Percentiles rank a stretch among this genome's conserved stretches.
Evolutionary conservation across 2,797 vertebrate genomes (phyloP).

Genomic region (Percopsis omiscomaycus): DNA sequence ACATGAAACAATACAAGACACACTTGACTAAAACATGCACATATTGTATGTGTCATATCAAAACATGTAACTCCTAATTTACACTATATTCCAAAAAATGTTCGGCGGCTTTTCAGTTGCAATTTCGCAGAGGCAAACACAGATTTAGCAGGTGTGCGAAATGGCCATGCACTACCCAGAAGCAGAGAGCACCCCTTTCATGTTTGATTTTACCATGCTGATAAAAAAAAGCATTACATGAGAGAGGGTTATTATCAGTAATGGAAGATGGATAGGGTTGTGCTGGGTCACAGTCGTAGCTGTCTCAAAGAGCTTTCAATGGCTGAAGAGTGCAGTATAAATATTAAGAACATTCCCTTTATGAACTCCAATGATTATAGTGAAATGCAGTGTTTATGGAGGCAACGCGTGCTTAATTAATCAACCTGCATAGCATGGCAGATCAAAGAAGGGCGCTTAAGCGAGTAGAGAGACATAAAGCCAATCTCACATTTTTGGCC

Average conservation of each 20-base stretch:
- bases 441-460: background rate
- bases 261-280: slow-evolving; percentile 3
- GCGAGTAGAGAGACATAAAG: background rate
- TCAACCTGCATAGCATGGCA: background rate
- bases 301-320: background rate
- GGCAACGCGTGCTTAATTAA: slow-evolving; percentile 2
- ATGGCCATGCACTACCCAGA: background rate
- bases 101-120: background rate
- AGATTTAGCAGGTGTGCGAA: slow-evolving; percentile 16
- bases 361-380: background rate
- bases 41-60: slow-evolving; percentile 38
- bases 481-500: background rate
- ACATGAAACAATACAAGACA: too few relatives aligned
- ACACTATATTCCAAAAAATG: background rate
- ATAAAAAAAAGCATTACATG: background rate
- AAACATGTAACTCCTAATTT: background rate
- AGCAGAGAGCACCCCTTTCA: background rate
- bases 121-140: slow-evolving; percentile 29
- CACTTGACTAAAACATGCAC: slow-evolving; percentile 31
- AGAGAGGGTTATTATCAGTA: slow-evolving; percentile 1
- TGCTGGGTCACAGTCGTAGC: slow-evolving; percentile 7
- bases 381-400: slow-evolving; percentile 8
- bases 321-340: slow-evolving; percentile 2
- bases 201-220: background rate
- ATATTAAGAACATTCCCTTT: slow-evolving; percentile 7